A percentile compares a stretch with the other conserved stretches of the same genome.
Evolutionary conservation across 2,888 invertebrate species (phyloP).

Genomic region (Xestia ashworthii): DNA sequence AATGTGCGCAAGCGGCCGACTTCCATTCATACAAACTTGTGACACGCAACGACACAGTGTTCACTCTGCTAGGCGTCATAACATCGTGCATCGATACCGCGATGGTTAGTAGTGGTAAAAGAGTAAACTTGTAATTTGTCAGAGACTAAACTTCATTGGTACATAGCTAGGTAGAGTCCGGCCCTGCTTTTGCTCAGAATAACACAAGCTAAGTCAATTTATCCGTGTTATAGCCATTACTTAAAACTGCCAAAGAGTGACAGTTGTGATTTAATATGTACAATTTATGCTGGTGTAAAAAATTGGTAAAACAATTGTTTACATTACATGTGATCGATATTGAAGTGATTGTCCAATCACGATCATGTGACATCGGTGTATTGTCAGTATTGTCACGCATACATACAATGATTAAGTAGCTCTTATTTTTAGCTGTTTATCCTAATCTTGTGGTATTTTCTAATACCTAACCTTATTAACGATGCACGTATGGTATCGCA

Average conservation of each 20-base stretch:
- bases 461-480: not conserved
- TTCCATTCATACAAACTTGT: slow-evolving; percentile 51
- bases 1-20: slow-evolving; percentile 63
- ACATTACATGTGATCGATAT: not conserved
- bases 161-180: not conserved
- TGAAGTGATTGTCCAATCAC: not conserved
- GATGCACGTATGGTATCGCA: not conserved
- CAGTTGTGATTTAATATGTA: not conserved
- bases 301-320: not conserved
- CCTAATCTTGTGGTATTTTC: not conserved
- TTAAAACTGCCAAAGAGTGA: not conserved
- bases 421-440: not conserved
- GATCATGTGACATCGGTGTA: no score
- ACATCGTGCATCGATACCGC: slow-evolving; percentile 20
- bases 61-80: slow-evolving; percentile 12
- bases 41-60: slow-evolving; percentile 49
- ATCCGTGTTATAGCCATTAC: not conserved
- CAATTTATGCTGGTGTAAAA: not conserved
- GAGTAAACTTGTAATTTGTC: slow-evolving; percentile 4
- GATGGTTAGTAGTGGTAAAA: slow-evolving; percentile 23
- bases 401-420: not conserved
- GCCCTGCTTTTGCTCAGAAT: not conserved
- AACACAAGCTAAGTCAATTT: not conserved
- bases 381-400: not conserved
- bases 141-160: slow-evolving; percentile 4